These are phyloP conservation scores for Gila orcuttii DNA, from an alignment of 2,113 vertebrate genomes.

Conservation along the genomic window DNA sequence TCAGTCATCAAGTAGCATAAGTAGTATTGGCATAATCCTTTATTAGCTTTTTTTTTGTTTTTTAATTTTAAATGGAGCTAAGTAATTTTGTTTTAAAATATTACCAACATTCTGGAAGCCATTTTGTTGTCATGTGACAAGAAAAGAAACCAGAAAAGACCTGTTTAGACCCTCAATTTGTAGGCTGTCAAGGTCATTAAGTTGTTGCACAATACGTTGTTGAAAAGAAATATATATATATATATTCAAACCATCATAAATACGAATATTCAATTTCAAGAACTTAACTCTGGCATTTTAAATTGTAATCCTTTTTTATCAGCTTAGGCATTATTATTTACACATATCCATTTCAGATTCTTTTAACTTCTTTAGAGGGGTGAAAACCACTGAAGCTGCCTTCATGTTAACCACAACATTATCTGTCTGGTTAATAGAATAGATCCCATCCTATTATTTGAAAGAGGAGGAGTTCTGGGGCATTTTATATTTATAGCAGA, in stretches of 20 bases:
- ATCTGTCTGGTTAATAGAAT: conserved; percentile 31
- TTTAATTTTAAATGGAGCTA: neutral
- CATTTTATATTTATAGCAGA: conserved; percentile 37
- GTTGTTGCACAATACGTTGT: neutral
- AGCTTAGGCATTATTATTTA: neutral
- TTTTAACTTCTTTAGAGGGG: neutral
- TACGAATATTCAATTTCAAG: too few species aligned
- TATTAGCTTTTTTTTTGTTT: neutral
- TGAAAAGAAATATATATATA: too few species aligned
- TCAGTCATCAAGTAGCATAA: neutral
- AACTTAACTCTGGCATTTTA: neutral
- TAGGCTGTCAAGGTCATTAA: neutral
- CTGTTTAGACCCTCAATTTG: neutral
- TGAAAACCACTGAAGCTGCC: neutral
- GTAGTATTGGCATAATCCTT: neutral
- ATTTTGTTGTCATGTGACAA: conserved; percentile 34
- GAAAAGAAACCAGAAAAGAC: neutral
- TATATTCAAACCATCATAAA: too few species aligned
- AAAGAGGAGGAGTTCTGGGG: conserved; percentile 29
- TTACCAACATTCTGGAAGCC: neutral
- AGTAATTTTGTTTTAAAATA: neutral
- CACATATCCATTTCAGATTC: neutral
- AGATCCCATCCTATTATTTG: conserved; percentile 27
- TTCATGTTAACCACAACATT: conserved; percentile 13
- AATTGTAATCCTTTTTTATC: neutral